Base-by-base conservation (phyloP, 2,113 vertebrate genomes). In the Ciconia stormi region DNA sequence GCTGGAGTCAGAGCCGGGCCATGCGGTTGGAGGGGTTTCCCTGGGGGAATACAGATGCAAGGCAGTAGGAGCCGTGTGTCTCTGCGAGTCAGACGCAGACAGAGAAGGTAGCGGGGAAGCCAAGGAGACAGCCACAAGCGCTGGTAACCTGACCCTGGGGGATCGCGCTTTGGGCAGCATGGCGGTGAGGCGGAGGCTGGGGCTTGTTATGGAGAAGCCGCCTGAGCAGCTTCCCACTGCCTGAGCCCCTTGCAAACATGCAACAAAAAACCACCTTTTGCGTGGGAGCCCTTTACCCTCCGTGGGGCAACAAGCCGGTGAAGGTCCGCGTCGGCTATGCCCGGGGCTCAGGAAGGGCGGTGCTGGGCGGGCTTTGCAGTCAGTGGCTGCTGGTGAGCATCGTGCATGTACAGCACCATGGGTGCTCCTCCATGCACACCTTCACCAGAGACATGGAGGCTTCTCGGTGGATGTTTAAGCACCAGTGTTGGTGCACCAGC, bases 401-500 rank as follows among this genome's bases (percentile, higher is more conserved):
- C 71, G 1, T 3, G 16, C 11, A 10, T 1, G 2, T 8, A 1
- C 16, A 22, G 58, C 46, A 18, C 32, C 25, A 0, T 1, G 27
- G 1, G 23, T 25, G 55, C 9, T 47, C 2, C 80, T 49, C 62
- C 17, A 9, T 7, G 62, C 30, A 2, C 62, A 25, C 8, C 73
- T n/a, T 16, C 42, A 20, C 8, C 3, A 3, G n/a, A 6, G 36
- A 11, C n/a, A 17, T 2, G 52, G 69, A 12, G 55, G 71, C 18
- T 47, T 7, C 77, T 26, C 0, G 0, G 4, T 2, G 42, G 9
- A 14, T 11, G 40, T 32, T 29, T 55, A 20, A 29, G 38, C 63
- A 40, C 42, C 34, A 2, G 15, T 0, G 11, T 2, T n/a, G 72
- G 73, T 50, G 46, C 36, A 38, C 42, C 56, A 66, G 70, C 65